Conservation (phyloP, 2,888 invertebrate genomes). For the Venusia cambrica region DNA sequence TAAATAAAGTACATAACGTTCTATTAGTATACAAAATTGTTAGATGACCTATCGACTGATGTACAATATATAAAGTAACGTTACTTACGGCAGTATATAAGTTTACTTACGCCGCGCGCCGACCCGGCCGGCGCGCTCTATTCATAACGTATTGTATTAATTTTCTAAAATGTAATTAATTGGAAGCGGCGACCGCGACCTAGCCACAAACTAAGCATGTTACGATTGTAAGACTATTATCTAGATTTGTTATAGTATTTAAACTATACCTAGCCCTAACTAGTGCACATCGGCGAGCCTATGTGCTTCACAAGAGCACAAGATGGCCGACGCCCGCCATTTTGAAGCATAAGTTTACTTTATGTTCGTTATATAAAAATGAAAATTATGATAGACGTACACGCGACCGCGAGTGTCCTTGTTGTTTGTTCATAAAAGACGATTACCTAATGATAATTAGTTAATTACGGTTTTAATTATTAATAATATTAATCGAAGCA, state of each 20-base stretch:
- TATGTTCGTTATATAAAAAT: constrained; percentile 77
- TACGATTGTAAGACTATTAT: constrained; percentile 78
- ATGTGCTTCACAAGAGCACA: constrained; percentile 29
- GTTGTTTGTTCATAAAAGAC: constrained; percentile 66
- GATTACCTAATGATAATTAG: constrained; percentile 80
- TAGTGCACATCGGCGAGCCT: constrained; percentile 41
- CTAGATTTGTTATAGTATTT: constrained; percentile 76
- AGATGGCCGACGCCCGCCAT: constrained; percentile 25
- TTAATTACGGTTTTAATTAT: constrained; percentile 82
- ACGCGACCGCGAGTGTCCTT: constrained; percentile 73
- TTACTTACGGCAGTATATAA: constrained; percentile 78
- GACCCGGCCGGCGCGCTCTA: constrained; percentile 46
- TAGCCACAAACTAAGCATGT: constrained; percentile 69
- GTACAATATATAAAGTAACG: constrained; percentile 79
- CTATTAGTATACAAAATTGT: constrained; percentile 77
- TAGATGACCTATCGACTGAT: constrained; percentile 79
- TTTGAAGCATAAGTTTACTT: constrained; percentile 47
- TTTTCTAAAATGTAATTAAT: constrained; percentile 76
- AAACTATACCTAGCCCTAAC: constrained; percentile 66
- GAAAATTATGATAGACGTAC: constrained; percentile 80
- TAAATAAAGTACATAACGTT: constrained; percentile 79
- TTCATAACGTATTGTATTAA: constrained; percentile 74
- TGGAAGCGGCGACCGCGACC: constrained; percentile 69
- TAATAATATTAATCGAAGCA: constrained; percentile 73
- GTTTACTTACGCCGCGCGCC: constrained; percentile 61